phyloP scores from a whole-genome alignment of 2,113 vertebrate species.

The Eublepharis macularius region DNA sequence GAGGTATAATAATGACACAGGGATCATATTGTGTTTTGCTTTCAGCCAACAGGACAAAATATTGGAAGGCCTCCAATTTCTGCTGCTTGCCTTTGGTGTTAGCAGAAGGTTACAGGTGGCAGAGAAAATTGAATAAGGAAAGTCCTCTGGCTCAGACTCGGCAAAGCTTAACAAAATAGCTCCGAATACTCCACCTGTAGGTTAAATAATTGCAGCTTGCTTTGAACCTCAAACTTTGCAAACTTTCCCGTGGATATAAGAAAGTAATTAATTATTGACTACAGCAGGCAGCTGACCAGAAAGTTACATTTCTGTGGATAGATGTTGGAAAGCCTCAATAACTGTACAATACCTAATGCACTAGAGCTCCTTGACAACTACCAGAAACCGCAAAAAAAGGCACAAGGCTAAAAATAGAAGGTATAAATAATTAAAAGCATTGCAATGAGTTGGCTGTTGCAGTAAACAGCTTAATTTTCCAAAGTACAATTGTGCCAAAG shows the following conservation, averaged over 20 bases:
- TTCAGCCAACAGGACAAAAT: not conserved
- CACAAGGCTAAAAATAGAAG: not conserved
- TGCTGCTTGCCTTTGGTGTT: not conserved
- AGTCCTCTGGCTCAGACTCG: not conserved
- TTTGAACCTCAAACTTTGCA: not conserved
- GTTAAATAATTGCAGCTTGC: not conserved
- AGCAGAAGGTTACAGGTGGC: not conserved
- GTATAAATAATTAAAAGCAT: conserved; percentile 26
- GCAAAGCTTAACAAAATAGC: not conserved
- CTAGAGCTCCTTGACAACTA: not conserved
- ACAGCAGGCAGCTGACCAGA: not conserved
- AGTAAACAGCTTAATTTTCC: conserved; percentile 32
- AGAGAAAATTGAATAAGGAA: not conserved
- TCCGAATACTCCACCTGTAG: not conserved
- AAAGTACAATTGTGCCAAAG: not conserved
- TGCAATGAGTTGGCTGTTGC: not conserved
- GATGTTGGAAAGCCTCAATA: conserved; percentile 15
- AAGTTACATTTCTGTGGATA: conserved; percentile 29
- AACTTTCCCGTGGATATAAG: not conserved
- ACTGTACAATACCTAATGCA: conserved; percentile 16
- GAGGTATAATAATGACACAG: no score
- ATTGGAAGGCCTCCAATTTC: no score
- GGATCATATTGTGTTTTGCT: no score
- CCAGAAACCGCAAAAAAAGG: conserved; percentile 22
- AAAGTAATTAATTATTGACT: not conserved